These are phyloP conservation scores for Oxyteleia sp. DNA, from an alignment of 2,888 invertebrate genomes.

Conservation along the genomic window DNA sequence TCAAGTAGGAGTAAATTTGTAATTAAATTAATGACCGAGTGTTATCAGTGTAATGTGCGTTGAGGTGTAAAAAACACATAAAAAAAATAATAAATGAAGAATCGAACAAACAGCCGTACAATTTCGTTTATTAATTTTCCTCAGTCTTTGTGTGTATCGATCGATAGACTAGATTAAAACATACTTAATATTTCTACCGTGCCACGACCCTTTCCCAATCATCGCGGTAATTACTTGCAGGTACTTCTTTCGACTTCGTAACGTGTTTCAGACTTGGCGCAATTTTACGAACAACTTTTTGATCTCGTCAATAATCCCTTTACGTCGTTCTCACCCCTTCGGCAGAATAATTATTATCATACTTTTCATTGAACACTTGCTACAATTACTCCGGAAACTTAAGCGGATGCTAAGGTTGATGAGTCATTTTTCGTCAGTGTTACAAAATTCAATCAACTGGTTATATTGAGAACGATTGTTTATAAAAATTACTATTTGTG, in stretches of 20 bases:
- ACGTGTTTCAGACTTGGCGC: conserved; percentile 18
- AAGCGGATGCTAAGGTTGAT: conserved; percentile 17
- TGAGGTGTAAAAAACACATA: conserved; percentile 22
- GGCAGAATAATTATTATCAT: neutral
- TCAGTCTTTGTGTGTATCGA: conserved; percentile 47
- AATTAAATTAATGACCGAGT: conserved; percentile 20
- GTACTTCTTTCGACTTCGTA: conserved; percentile 22
- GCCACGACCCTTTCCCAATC: conserved; percentile 10
- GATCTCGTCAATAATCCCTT: conserved; percentile 15
- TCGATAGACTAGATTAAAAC: conserved; percentile 41
- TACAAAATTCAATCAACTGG: neutral
- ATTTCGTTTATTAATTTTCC: conserved; percentile 18
- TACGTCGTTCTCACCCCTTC: neutral
- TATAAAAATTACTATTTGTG: no score
- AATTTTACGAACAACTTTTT: conserved; percentile 18
- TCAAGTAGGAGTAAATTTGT: conserved; percentile 17
- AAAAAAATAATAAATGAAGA: no score
- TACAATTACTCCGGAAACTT: conserved; percentile 23
- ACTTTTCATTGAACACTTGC: conserved; percentile 3
- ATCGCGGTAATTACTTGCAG: conserved; percentile 26
- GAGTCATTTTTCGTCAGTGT: conserved; percentile 12
- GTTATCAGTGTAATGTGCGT: conserved; percentile 9
- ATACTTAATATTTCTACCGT: conserved; percentile 35
- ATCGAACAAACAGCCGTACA: conserved; percentile 20
- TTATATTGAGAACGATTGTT: no score